A percentile compares a stretch with the other conserved stretches of the same genome.
Conservation (phyloP, 1,140 invertebrate genomes). For the Rhagoletis zephyria region DNA sequence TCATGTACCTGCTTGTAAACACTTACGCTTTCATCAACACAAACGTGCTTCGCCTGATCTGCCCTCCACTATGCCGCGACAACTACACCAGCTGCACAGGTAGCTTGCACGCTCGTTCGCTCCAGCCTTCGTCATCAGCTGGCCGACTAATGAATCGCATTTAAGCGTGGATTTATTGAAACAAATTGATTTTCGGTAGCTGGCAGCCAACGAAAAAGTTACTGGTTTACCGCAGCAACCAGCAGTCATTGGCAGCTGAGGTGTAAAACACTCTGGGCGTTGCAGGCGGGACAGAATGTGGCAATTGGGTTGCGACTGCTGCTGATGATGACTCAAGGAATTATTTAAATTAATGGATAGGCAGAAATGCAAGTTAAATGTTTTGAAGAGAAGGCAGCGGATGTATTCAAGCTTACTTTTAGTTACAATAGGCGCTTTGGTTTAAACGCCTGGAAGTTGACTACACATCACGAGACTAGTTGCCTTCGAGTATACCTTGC, state of each 20-base stretch:
- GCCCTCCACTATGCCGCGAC: background rate
- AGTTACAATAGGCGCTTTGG: background rate
- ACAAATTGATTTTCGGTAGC: constrained; percentile 10
- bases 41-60: background rate
- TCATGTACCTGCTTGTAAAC: background rate
- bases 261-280: background rate
- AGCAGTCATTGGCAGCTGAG: background rate
- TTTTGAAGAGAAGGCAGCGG: too few relatives aligned
- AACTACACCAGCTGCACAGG: background rate
- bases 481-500: too few relatives aligned
- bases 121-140: background rate
- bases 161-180: constrained; percentile 12
- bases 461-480: background rate
- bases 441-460: background rate
- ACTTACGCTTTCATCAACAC: background rate
- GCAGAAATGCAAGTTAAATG: background rate
- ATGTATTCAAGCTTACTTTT: too few relatives aligned
- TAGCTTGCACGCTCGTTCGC: too few relatives aligned
- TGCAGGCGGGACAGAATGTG: background rate
- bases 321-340: background rate
- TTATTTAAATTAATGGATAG: background rate
- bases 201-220: background rate
- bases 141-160: background rate
- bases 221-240: background rate
- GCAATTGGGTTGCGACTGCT: background rate